Percentiles rank a stretch among this genome's conserved stretches.
These are phyloP conservation scores for Oreotrochilus melanogaster DNA, from an alignment of 2,113 vertebrate genomes.

Conservation along the genomic window DNA sequence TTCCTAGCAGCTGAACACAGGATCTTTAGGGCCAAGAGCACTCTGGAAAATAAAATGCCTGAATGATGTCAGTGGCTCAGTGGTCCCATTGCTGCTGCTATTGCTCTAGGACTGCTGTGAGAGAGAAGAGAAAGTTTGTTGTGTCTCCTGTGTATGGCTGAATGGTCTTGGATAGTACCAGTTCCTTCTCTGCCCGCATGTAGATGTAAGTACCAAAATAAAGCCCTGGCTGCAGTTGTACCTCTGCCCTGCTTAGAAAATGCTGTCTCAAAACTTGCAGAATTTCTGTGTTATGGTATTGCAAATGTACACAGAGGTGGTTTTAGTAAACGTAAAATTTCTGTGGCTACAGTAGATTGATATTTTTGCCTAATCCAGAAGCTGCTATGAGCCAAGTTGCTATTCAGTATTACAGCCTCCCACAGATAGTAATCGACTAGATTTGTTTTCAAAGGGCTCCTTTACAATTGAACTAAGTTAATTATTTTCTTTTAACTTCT, in stretches of 20 bases:
- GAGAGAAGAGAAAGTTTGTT: neutral
- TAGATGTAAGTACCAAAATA: too few species aligned
- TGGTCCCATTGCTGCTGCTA: neutral
- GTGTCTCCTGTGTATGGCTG: too few species aligned
- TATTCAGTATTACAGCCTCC: neutral
- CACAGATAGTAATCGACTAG: neutral
- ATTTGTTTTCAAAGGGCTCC: neutral
- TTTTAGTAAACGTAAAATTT: neutral
- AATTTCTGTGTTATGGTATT: neutral
- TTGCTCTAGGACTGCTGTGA: neutral
- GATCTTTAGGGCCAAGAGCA: neutral
- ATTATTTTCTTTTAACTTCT: conserved; percentile 10
- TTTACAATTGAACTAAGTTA: neutral
- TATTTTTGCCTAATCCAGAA: neutral
- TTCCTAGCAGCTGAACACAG: neutral
- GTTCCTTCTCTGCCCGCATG: neutral
- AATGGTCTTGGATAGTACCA: neutral
- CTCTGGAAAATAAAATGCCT: neutral
- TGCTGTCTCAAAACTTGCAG: neutral
- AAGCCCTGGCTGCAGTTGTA: neutral
- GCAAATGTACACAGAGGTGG: neutral
- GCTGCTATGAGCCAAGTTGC: neutral
- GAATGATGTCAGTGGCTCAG: neutral
- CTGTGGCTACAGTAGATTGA: neutral
- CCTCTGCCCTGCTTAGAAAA: neutral